A percentile compares a stretch with the other conserved stretches of the same genome.
Evolutionary conservation across 1,140 invertebrate genomes (phyloP).

Genomic region (Drosophila pallidifrons): DNA sequence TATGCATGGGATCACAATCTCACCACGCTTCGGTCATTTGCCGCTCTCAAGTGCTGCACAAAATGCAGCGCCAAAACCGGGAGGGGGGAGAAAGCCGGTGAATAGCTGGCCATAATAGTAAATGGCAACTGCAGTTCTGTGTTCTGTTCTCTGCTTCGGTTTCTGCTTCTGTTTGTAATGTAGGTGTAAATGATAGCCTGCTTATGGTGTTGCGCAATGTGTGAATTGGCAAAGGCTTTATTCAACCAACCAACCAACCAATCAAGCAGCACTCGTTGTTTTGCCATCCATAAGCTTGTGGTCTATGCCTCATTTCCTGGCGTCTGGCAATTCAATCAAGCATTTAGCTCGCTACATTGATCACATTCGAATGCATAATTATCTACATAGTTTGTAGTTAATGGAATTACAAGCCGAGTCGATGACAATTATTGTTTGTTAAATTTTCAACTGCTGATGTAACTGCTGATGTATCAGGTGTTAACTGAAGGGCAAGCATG

Average conservation of each 20-base stretch:
- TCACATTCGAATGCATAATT: constrained; percentile 2
- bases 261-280: background rate
- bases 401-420: background rate
- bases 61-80: constrained; percentile 40
- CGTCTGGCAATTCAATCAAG: constrained; percentile 19
- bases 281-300: constrained; percentile 14
- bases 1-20: constrained; percentile 64
- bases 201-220: constrained; percentile 45
- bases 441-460: background rate
- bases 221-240: constrained; percentile 14
- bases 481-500: constrained; percentile 7
- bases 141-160: background rate
- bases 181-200: constrained; percentile 72
- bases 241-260: no score
- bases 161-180: background rate
- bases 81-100: background rate
- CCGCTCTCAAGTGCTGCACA: constrained; percentile 55
- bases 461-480: constrained; percentile 9
- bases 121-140: constrained; percentile 26
- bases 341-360: constrained; percentile 11
- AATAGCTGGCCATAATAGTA: constrained; percentile 25
- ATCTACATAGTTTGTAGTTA: background rate
- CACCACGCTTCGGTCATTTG: constrained; percentile 49
- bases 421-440: background rate
- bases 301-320: background rate